Conservation (phyloP, 2,888 invertebrate genomes). For the Agrilus mali region DNA sequence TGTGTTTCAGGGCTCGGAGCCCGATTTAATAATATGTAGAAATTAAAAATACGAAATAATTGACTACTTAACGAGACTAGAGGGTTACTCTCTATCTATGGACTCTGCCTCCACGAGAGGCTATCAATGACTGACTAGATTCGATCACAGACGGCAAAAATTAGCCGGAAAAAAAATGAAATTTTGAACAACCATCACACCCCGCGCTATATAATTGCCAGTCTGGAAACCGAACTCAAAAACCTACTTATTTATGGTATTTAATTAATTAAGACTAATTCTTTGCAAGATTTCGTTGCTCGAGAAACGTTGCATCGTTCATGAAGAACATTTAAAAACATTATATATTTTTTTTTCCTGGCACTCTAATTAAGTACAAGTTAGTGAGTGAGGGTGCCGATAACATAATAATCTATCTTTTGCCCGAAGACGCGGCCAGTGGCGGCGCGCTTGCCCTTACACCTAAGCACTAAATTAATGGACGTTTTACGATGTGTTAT, state of each 20-base stretch:
- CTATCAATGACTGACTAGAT: background rate
- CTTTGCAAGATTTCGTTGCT: slow-evolving; percentile 36
- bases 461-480: slow-evolving; percentile 31
- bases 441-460: slow-evolving; percentile 19
- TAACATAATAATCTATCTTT: slow-evolving; percentile 19
- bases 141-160: background rate
- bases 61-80: slow-evolving; percentile 23
- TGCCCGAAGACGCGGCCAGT: too few relatives aligned
- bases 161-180: too few relatives aligned
- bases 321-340: slow-evolving; percentile 21
- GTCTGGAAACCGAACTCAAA: too few relatives aligned
- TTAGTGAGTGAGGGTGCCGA: slow-evolving; percentile 22
- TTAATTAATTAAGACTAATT: slow-evolving; percentile 11
- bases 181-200: too few relatives aligned
- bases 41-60: slow-evolving; percentile 3
- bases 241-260: background rate
- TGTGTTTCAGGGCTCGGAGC: too few relatives aligned
- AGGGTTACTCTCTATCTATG: background rate
- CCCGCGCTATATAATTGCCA: too few relatives aligned
- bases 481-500: slow-evolving; percentile 37
- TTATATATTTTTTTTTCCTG: slow-evolving; percentile 14
- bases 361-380: slow-evolving; percentile 19
- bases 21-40: background rate
- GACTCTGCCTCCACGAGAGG: too few relatives aligned
- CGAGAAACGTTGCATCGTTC: slow-evolving; percentile 35